Base-by-base conservation (phyloP, 1,140 invertebrate genomes). In the Paraescarpia echinospica region DNA sequence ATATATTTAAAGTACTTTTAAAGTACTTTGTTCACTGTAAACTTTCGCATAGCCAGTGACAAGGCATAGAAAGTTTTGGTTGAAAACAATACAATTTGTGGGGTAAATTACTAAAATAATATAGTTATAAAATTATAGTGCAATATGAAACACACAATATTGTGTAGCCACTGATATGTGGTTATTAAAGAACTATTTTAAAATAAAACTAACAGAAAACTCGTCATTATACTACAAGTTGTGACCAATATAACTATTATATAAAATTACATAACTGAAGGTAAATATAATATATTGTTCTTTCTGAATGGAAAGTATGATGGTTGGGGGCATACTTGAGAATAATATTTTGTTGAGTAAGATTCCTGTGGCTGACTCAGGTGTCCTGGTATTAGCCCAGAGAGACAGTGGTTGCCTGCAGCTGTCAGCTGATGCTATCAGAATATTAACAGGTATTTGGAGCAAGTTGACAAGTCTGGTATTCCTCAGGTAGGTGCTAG, bases 391-490 rank as follows among this genome's bases (percentile, higher is more conserved):
- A 27, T 77, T 18, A 18, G 59, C 59, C 18, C 59, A 27, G 8
- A 31, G 14, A 77, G 59, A 77, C 18, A 77, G 27, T 18, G 0
- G 2, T 27, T 77, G 59, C 27, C 27, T 27, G 22, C 59, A 77
- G 59, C 59, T 1, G 27, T 27, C 18, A n/a, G n/a, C n/a, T 77
- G 59, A 77, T 77, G 59, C 59, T 77, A 77, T 77, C 59, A 77
- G 59, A 77, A 77, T 77, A 77, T 77, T 77, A 31, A 77, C 59
- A 77, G 59, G 59, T 77, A 77, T 77, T 77, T 77, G 59, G 59
- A 77, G 59, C 4, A 77, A 77, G 59, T 6, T 77, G 59, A 77
- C 27, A 77, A 18, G 8, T 14, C 22, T 77, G 59, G 59, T 18
- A 31, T 1, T 77, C 59, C 59, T 27, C 59, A 27, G 59, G 27